Conservation (phyloP, 2,888 invertebrate genomes). For the Cenopis cana region DNA sequence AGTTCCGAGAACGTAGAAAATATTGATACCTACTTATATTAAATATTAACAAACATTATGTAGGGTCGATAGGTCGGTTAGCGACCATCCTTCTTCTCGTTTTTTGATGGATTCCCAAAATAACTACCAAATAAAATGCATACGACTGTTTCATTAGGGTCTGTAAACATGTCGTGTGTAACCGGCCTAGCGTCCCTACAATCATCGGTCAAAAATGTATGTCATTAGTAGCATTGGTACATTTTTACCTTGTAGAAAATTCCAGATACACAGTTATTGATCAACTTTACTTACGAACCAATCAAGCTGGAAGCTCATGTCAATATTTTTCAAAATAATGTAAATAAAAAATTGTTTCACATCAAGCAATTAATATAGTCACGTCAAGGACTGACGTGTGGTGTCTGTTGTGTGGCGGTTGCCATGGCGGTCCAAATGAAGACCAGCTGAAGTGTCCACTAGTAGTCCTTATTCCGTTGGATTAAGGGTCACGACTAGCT, state of each 20-base stretch:
- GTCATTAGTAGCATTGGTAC: too few relatives aligned
- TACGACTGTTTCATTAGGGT: too few relatives aligned
- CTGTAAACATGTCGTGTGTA: too few relatives aligned
- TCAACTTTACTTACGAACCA: neutral
- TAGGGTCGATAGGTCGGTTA: too few relatives aligned
- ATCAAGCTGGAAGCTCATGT: conserved; percentile 22
- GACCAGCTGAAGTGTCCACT: too few relatives aligned
- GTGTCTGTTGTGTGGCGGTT: conserved; percentile 25
- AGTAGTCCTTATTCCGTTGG: neutral
- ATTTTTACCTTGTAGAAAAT: neutral
- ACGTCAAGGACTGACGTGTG: conserved; percentile 19
- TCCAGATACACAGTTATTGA: conserved; percentile 9
- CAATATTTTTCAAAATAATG: conserved; percentile 34
- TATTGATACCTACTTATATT: neutral
- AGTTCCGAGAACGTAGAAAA: neutral
- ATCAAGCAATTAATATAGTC: conserved; percentile 34
- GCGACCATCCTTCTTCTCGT: too few relatives aligned
- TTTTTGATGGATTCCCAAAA: too few relatives aligned
- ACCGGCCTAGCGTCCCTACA: neutral
- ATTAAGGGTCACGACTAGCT: neutral
- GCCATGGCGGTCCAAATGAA: conserved; percentile 14
- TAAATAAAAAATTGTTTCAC: conserved; percentile 11
- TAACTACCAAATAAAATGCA: too few relatives aligned
- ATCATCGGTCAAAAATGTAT: too few relatives aligned
- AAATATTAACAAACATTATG: too few relatives aligned